Evolutionary conservation across 1,140 invertebrate species (phyloP).

Genomic region (Pemphigus obesinymphae): DNA sequence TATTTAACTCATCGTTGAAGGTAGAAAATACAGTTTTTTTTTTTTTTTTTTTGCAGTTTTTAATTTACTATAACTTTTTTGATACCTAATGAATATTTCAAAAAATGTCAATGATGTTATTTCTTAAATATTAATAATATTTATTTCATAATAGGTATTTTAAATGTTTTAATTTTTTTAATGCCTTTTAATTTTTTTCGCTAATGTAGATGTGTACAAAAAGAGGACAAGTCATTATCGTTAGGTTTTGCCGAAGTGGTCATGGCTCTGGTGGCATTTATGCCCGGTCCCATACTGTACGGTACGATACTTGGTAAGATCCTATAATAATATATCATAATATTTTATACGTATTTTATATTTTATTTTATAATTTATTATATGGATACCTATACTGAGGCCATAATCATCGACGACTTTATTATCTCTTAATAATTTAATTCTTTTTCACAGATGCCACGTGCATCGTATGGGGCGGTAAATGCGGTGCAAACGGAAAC

Average conservation of each 20-base stretch:
- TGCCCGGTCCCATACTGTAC: slow-evolving; percentile 51
- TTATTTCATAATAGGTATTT: too few species aligned
- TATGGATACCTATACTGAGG: too few species aligned
- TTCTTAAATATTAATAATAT: too few species aligned
- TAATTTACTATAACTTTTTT: too few species aligned
- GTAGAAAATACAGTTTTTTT: too few species aligned
- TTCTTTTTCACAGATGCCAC: slow-evolving; percentile 22
- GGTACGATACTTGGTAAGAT: slow-evolving; percentile 49
- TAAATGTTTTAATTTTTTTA: background rate
- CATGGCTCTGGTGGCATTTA: slow-evolving; percentile 48
- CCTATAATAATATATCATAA: too few species aligned
- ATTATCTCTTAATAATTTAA: background rate
- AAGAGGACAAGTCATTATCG: slow-evolving; percentile 50
- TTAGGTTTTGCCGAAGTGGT: slow-evolving; percentile 50
- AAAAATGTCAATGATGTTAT: too few species aligned
- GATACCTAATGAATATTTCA: too few species aligned
- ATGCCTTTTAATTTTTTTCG: background rate
- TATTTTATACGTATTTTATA: too few species aligned
- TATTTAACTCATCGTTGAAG: too few species aligned
- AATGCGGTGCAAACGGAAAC: slow-evolving; percentile 51
- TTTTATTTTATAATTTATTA: too few species aligned
- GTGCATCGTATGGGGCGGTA: slow-evolving; percentile 39
- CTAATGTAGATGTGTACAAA: slow-evolving; percentile 49
- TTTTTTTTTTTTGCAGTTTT: too few species aligned
- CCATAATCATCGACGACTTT: background rate